phyloP scores from a whole-genome alignment of 2,797 vertebrate species.

The Clarias pachynema region DNA sequence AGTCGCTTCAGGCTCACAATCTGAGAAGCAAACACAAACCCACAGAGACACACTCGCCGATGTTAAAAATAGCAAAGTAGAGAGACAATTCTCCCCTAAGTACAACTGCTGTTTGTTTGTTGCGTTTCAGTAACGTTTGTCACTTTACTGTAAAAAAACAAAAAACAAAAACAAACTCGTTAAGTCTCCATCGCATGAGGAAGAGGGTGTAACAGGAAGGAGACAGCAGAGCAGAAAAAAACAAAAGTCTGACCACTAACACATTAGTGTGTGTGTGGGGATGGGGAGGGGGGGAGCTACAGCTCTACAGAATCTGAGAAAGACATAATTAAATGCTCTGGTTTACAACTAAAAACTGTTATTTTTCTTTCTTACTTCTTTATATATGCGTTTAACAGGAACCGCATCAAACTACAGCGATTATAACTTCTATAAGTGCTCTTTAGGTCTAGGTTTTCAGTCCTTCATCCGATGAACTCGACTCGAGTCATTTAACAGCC shows the following conservation, averaged over 20 bases:
- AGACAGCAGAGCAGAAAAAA: background rate
- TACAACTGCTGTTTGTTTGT: background rate
- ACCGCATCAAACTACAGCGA: background rate
- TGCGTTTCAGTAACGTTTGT: background rate
- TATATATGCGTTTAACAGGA: too few relatives aligned
- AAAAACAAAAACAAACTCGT: background rate
- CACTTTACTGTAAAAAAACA: background rate
- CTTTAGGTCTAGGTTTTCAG: background rate
- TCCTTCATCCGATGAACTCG: background rate
- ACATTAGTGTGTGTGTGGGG: background rate
- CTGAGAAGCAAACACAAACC: slow-evolving; percentile 71
- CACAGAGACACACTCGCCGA: slow-evolving; percentile 10
- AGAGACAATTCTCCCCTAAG: background rate
- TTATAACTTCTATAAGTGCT: background rate
- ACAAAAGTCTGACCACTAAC: background rate
- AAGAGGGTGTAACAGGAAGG: background rate
- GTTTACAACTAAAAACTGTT: slow-evolving; percentile 15
- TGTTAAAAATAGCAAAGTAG: slow-evolving; percentile 21
- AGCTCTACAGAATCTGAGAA: background rate
- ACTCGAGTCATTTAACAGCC: background rate
- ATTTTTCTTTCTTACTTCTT: background rate
- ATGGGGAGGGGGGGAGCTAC: background rate
- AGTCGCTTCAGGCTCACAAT: slow-evolving; percentile 96
- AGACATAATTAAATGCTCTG: background rate
- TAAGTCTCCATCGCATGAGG: background rate